Base-by-base conservation (phyloP, 2,888 invertebrate species). In the Chrysotoxum bicinctum region DNA sequence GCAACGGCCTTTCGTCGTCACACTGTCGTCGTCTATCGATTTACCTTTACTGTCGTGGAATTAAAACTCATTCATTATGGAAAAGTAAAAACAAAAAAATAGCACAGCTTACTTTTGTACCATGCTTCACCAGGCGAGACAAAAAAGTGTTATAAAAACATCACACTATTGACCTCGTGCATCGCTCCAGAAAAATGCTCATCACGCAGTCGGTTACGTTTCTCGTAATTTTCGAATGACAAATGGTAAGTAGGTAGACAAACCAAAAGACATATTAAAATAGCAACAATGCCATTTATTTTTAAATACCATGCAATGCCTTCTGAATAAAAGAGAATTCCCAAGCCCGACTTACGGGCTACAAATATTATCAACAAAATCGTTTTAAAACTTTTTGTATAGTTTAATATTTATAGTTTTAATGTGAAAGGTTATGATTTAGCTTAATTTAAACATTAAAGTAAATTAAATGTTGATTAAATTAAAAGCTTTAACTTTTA, bases 111-210 rank as follows among this genome's bases (percentile, higher is more conserved):
- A 10, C 14, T 37, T 19, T 52, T 66, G 50, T 64, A 60, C 26
- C 58, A 66, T 66, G 30, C 58, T 54, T 26, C 21, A 74, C 35
- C 10, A 23, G 48, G 21, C 21, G 21, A 21, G 5, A 5, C 1
- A 48, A 21, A 23, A 81, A 58, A 43, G 23, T 52, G 56, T 26
- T 43, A 64, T 58, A 68, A 66, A 50, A 40, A 26, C 16, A 77
- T n/a, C 52, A 68, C 68, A 50, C 81, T 73, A 81, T 80, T 81
- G 82, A 86, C 82, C 82, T 86, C 86, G 86, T 81, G 82, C 77
- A 86, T 1, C 60, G 74, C 86, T 82, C 86, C 86, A 86, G 86
- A 86, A 86, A 86, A 86, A 82, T 77, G 82, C 86, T 82, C 77
- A 82, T 86, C 82, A 86, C 86, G 82, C 82, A 86, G 77, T 82